Conservation (phyloP, 2,797 vertebrate genomes). For the Liasis olivaceus region DNA sequence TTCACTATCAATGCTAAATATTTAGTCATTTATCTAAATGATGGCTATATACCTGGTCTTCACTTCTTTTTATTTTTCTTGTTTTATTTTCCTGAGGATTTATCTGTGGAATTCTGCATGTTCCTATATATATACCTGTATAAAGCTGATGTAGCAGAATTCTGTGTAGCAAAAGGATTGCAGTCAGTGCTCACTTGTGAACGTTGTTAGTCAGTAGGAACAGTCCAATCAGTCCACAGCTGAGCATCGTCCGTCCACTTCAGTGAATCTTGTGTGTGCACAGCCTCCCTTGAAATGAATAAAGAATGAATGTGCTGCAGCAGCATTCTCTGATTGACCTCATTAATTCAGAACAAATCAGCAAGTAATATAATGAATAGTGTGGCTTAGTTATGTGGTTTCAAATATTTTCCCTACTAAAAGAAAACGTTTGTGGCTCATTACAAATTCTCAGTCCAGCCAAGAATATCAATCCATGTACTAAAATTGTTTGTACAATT, state of each 20-base stretch:
- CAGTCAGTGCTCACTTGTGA: slow-evolving; percentile 29
- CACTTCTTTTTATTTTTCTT: slow-evolving; percentile 7
- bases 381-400: slow-evolving; percentile 15
- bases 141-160: slow-evolving; percentile 11
- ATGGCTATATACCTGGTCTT: neutral
- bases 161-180: slow-evolving; percentile 18
- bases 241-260: neutral
- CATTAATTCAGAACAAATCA: slow-evolving; percentile 49
- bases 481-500: neutral
- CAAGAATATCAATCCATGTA: neutral
- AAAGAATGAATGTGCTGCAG: neutral
- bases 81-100: neutral
- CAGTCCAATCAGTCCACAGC: neutral
- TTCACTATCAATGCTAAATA: neutral
- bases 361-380: neutral
- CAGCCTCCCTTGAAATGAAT: neutral
- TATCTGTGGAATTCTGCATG: neutral
- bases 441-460: neutral
- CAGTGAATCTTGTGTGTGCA: neutral
- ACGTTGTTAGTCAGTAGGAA: rapidly evolving
- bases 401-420: slow-evolving; percentile 3
- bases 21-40: neutral
- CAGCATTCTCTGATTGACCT: neutral
- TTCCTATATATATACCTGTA: neutral
- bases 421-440: neutral